These are phyloP conservation scores for Phrynocephalus vlangalii DNA, from an alignment of 2,797 vertebrate species.

Conservation along the genomic window DNA sequence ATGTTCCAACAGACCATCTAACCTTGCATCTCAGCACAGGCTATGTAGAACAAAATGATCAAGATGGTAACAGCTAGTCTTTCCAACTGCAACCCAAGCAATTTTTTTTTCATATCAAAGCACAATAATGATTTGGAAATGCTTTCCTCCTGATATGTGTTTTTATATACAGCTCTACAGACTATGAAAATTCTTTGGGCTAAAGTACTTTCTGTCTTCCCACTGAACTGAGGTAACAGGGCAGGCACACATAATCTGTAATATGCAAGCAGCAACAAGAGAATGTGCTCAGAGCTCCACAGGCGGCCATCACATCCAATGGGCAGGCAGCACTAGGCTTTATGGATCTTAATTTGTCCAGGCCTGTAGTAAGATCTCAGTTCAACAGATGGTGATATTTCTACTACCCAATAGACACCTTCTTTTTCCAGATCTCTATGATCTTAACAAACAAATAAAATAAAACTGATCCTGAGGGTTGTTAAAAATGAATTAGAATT, in stretches of 20 bases:
- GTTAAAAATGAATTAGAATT: conserved; percentile 12
- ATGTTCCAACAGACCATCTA: background rate
- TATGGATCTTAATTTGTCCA: background rate
- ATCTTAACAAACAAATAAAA: conserved; percentile 42
- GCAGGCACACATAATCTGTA: background rate
- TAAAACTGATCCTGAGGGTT: conserved; percentile 18
- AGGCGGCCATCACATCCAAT: too few relatives aligned
- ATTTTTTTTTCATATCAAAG: background rate
- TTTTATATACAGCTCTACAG: background rate
- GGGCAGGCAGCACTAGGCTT: background rate
- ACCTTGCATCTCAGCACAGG: background rate
- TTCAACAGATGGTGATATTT: conserved; percentile 5
- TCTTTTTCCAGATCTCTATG: conserved; percentile 24
- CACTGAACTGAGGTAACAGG: conserved; percentile 7
- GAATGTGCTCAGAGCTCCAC: background rate
- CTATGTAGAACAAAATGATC: background rate
- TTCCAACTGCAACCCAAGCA: background rate
- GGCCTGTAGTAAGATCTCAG: conserved; percentile 3
- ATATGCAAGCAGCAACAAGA: background rate
- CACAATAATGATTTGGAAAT: background rate
- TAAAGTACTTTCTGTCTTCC: conserved; percentile 34
- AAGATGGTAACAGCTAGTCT: background rate
- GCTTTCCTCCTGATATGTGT: background rate
- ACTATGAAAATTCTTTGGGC: conserved; percentile 23
- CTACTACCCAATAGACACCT: background rate